Evolutionary conservation across 64 coral and sea anemone species (phyloP), one percentile per base, ranked within the genome.

Genomic region (Platygyra sinensis): DNA sequence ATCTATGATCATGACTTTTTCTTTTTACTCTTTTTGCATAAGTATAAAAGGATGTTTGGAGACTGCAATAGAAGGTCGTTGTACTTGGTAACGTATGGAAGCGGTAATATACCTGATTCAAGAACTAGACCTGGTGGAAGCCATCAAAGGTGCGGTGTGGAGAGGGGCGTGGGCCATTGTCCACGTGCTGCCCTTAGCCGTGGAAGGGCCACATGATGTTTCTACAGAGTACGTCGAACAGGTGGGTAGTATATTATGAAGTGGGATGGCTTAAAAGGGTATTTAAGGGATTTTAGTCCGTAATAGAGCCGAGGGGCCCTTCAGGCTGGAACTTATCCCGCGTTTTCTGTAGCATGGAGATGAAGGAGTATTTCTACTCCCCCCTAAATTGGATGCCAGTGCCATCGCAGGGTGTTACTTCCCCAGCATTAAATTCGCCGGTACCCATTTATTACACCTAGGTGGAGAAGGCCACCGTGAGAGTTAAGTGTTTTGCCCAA

Each of bases 131-230:
- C 83, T 86, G 17, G 42, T 49, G 6, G 31, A 31, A 8, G 83
- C 64, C 38, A 52, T 86, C 36, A 86, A 62, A 54, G 65, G n/a
- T 3, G 67, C 83, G 0, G n/a, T n/a, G 31, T 55, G 27, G 29
- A 49, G 22, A 69, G 39, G 64, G 83, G 62, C 36, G 32, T 86
- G n/a, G 83, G 72, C 72, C 46, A 69, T 86, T 50, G 83, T 86
- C n/a, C 36, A 86, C 83, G 7, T 86, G 83, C 20, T 72, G 64
- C 13, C 83, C 63, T 42, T 86, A n/a, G 83, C 29, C 83, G 51
- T 72, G 83, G 83, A n/a, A 54, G 83, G 83, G 9, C 83, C 83
- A 38, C 83, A 69, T 72, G 83, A 86, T 69, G 83, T 86, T 52
- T 69, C 38, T 31, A 86, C 8, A 12, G 59, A 73, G 14, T 38